Percentiles rank a stretch among this genome's conserved stretches.
Evolutionary conservation across 2,888 invertebrate species (phyloP).

Genomic region (Agriotes lineatus): DNA sequence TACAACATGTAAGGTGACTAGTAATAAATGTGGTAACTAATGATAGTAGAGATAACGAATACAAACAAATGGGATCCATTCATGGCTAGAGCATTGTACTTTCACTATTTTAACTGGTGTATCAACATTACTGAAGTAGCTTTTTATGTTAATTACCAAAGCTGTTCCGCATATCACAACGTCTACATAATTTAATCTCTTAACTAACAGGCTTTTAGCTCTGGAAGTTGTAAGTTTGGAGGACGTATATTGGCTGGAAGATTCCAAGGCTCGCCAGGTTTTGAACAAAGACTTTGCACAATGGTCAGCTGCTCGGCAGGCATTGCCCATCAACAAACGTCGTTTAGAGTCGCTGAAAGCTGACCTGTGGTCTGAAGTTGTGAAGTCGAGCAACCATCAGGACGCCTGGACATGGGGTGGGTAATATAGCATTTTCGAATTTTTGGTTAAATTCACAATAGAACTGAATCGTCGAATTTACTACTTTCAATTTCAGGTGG

Average conservation of each 20-base stretch:
- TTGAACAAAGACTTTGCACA: conserved; percentile 81
- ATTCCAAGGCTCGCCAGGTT: conserved; percentile 80
- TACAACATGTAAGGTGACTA: no score
- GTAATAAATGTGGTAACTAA: no score
- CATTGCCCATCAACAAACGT: conserved; percentile 85
- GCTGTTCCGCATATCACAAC: no score
- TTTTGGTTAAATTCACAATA: background rate
- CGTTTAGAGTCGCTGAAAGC: conserved; percentile 83
- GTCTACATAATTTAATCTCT: no score
- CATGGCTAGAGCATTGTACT: no score
- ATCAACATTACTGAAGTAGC: no score
- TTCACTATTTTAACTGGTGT: no score
- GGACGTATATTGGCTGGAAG: conserved; percentile 92
- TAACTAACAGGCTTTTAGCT: conserved; percentile 73
- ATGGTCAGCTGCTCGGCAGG: conserved; percentile 86
- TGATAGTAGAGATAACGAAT: no score
- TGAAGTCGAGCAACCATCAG: conserved; percentile 86
- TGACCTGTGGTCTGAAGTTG: conserved; percentile 88
- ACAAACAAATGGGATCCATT: no score
- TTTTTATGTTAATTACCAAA: no score
- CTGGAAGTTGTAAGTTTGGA: conserved; percentile 88
- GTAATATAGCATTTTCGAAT: conserved; percentile 54
- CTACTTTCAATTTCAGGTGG: no score
- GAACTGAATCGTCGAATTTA: no score
- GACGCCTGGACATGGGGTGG: conserved; percentile 92